Evolutionary conservation across 1,140 invertebrate species (phyloP).

Genomic region (Alviniconcha marisindica): DNA sequence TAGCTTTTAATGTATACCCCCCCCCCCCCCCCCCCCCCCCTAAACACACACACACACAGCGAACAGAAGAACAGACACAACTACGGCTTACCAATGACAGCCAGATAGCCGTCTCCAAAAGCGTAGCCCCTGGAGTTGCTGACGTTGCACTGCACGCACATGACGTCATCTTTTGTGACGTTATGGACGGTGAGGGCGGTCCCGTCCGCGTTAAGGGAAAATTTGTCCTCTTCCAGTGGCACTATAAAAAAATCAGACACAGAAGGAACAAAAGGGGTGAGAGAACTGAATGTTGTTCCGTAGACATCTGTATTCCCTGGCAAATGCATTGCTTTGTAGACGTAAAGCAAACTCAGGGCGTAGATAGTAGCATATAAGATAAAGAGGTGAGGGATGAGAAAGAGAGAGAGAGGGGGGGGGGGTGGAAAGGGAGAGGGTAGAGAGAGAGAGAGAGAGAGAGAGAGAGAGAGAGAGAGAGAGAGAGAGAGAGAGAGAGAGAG

Average conservation of each 20-base stretch:
- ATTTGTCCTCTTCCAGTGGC: neutral
- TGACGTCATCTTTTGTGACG: neutral
- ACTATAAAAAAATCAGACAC: neutral
- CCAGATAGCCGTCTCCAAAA: slow-evolving; percentile 19
- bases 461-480: no score
- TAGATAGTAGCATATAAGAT: neutral
- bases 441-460: neutral
- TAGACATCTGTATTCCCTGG: neutral
- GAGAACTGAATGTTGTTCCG: neutral
- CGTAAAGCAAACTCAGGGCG: neutral
- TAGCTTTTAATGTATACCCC: no score
- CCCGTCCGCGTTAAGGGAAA: neutral
- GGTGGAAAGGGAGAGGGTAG: no score
- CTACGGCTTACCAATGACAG: slow-evolving; percentile 12
- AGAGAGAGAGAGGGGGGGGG: no score
- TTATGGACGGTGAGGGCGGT: neutral
- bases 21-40: no score
- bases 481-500: no score
- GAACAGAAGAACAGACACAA: no score
- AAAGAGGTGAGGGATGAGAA: no score
- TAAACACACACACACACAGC: no score
- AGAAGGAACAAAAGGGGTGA: neutral
- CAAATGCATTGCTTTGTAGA: neutral
- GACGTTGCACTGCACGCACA: slow-evolving; percentile 29
- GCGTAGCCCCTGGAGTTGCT: slow-evolving; percentile 25